phyloP scores from a whole-genome alignment of 2,888 invertebrate genomes.

The Rhimphoctona megacephalus region DNA sequence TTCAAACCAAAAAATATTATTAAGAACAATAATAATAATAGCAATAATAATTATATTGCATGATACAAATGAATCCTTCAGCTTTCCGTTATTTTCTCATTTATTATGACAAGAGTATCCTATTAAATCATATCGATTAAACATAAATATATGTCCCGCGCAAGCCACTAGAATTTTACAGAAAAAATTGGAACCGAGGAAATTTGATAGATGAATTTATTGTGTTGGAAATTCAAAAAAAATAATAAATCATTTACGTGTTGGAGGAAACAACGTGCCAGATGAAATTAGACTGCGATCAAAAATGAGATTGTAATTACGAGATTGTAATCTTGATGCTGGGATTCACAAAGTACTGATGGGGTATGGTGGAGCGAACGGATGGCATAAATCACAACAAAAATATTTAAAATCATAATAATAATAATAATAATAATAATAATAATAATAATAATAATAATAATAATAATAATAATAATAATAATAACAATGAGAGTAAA shows the following conservation, averaged over 20 bases:
- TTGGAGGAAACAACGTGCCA: background rate
- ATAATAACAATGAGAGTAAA: too few species aligned
- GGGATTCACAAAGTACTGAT: background rate
- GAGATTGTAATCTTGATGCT: background rate
- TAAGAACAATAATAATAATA: constrained; percentile 17
- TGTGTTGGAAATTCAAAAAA: background rate
- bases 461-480: too few species aligned
- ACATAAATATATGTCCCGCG: background rate
- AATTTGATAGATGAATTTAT: background rate
- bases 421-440: background rate
- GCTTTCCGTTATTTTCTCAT: background rate
- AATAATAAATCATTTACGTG: background rate
- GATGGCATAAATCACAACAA: background rate
- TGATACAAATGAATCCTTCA: background rate
- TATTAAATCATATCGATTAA: too few species aligned
- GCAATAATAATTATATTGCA: background rate
- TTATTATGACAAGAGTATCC: background rate
- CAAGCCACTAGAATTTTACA: background rate
- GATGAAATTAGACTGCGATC: background rate
- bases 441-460: background rate
- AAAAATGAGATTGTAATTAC: too few species aligned
- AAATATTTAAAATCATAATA: background rate
- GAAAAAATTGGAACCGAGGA: background rate
- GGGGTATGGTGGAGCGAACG: background rate
- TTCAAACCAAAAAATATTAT: background rate